Conservation (phyloP, 2,113 vertebrate genomes). For the Etheostoma spectabile region DNA sequence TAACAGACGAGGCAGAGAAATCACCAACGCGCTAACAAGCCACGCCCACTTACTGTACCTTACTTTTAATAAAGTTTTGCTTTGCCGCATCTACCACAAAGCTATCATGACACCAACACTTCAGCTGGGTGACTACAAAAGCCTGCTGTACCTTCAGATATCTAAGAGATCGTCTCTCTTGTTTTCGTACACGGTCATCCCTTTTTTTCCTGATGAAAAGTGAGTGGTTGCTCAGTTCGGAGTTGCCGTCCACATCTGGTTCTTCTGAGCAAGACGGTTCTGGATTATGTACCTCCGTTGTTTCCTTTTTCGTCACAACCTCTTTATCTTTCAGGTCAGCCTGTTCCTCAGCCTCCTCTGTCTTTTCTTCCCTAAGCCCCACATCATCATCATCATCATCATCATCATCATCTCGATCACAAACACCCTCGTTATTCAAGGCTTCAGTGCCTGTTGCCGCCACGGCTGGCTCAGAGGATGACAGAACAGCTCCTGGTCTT, state of each 20-base stretch:
- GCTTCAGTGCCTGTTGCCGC: not conserved
- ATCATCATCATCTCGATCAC: not conserved
- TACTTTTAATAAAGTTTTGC: not conserved
- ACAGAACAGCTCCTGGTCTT: not conserved
- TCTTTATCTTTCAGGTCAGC: conserved; percentile 14
- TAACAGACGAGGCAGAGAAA: not conserved
- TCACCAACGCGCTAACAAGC: conserved; percentile 25
- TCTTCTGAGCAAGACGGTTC: conserved; percentile 11
- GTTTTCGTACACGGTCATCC: conserved; percentile 9
- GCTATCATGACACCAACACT: conserved; percentile 35
- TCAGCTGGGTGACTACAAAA: conserved; percentile 2
- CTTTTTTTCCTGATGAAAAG: not conserved
- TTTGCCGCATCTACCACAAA: conserved; percentile 14
- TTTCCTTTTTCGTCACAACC: not conserved
- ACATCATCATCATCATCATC: not conserved
- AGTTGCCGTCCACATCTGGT: conserved; percentile 34
- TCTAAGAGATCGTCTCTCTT: conserved; percentile 40
- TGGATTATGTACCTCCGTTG: conserved; percentile 14
- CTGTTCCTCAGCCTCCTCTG: conserved; percentile 20
- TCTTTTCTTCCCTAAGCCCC: not conserved
- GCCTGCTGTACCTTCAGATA: conserved; percentile 75
- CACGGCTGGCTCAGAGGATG: not conserved
- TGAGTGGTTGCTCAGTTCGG: not conserved
- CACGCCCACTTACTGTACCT: not conserved
- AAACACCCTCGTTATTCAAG: not conserved